Conservation (phyloP, 2,797 vertebrate genomes). For the Galaxias olidus region DNA sequence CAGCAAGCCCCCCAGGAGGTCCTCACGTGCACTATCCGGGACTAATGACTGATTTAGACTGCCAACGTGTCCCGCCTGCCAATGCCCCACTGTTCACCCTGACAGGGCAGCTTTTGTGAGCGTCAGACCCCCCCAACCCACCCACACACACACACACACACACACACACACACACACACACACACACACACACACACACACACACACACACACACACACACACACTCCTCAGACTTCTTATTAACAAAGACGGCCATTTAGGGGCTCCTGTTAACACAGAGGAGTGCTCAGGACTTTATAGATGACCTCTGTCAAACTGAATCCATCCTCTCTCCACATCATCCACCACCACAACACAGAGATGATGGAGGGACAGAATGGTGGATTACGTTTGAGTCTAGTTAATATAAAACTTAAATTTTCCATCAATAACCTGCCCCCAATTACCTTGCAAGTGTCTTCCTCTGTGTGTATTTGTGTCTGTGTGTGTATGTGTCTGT, state of each 20-base stretch:
- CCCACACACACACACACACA: too few relatives aligned
- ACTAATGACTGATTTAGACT: constrained; percentile 66
- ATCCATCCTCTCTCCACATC: too few relatives aligned
- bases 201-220: too few relatives aligned
- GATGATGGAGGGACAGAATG: too few relatives aligned
- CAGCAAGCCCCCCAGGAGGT: constrained; percentile 32
- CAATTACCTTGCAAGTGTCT: neutral
- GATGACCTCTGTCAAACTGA: too few relatives aligned
- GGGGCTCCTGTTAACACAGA: neutral
- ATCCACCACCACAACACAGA: too few relatives aligned
- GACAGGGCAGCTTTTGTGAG: constrained; percentile 60
- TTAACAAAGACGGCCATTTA: constrained; percentile 75
- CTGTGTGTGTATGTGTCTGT: neutral
- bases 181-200: too few relatives aligned
- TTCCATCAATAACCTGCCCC: too few relatives aligned
- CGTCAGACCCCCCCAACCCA: constrained; percentile 52
- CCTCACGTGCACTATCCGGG: constrained; percentile 38
- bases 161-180: too few relatives aligned
- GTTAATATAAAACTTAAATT: too few relatives aligned
- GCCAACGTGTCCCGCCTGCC: constrained; percentile 60
- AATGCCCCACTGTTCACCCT: constrained; percentile 67
- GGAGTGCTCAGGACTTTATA: too few relatives aligned
- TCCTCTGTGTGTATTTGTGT: neutral
- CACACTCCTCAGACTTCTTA: constrained; percentile 28
- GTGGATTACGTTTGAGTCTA: too few relatives aligned